These are phyloP conservation scores for Sarcophaga carnaria DNA, from an alignment of 2,888 invertebrate species.

Conservation along the genomic window DNA sequence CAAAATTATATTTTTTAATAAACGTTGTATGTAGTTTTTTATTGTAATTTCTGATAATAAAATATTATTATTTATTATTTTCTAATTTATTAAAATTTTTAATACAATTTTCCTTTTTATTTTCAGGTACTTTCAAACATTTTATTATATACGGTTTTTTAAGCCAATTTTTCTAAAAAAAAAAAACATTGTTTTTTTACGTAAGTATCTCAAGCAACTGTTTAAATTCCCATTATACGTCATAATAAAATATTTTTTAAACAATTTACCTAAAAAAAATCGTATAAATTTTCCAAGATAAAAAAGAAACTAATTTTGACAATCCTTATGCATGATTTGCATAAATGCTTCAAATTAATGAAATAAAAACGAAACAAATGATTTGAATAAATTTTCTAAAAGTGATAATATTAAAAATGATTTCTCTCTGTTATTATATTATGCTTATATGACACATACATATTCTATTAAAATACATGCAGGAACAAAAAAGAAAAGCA, in stretches of 20 bases:
- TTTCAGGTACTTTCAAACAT: not conserved
- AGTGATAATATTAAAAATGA: slow-evolving; percentile 47
- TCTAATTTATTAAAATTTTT: not conserved
- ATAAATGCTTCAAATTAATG: not conserved
- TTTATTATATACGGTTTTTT: not conserved
- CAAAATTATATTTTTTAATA: too few species aligned
- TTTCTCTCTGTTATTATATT: slow-evolving; percentile 23
- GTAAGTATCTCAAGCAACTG: not conserved
- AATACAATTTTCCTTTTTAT: not conserved
- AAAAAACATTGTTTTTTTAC: not conserved
- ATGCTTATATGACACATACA: slow-evolving; percentile 50
- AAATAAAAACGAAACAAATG: slow-evolving; percentile 19
- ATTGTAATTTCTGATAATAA: not conserved
- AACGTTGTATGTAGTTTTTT: too few species aligned
- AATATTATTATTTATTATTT: not conserved
- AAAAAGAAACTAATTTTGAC: not conserved
- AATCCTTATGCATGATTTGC: not conserved
- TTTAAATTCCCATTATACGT: not conserved
- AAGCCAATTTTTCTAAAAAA: too few species aligned
- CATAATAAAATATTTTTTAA: not conserved
- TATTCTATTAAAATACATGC: too few species aligned
- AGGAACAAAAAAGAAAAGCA: not conserved
- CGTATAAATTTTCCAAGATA: not conserved
- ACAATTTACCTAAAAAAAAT: not conserved
- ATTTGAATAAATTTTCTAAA: slow-evolving; percentile 13